phyloP scores from a whole-genome alignment of 2,797 vertebrate species.

The Mallotus villosus region DNA sequence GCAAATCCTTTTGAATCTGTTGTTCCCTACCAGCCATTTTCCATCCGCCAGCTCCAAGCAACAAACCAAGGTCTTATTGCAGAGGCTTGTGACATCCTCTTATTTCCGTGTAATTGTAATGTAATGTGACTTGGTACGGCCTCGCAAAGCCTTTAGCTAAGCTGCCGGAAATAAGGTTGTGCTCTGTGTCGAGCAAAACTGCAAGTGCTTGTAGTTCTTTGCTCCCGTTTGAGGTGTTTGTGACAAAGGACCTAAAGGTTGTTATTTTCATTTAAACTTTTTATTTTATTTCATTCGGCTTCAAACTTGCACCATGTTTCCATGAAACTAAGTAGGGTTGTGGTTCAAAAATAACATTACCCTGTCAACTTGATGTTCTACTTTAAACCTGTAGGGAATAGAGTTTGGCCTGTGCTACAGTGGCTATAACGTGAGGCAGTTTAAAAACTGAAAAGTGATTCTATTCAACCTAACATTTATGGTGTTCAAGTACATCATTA shows the following conservation, averaged over 20 bases:
- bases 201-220: slow-evolving; percentile 19
- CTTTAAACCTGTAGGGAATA: no score
- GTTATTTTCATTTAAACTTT: background rate
- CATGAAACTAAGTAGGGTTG: background rate
- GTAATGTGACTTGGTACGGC: background rate
- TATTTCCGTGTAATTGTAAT: background rate
- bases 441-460: no score
- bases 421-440: no score
- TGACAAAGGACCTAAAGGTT: background rate
- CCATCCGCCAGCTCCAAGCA: background rate
- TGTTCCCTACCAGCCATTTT: no score
- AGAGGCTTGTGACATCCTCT: no score
- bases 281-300: slow-evolving; percentile 25
- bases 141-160: background rate
- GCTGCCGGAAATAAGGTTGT: slow-evolving; percentile 31
- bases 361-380: no score
- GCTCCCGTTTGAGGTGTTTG: slow-evolving; percentile 21
- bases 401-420: no score
- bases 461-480: no score
- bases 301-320: slow-evolving; percentile 2
- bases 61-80: background rate
- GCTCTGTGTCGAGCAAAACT: background rate
- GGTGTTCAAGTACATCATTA: no score
- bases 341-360: no score
- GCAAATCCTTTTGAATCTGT: no score